Base-by-base conservation (phyloP, 2,797 vertebrate species). In the Anas bahamensis region DNA sequence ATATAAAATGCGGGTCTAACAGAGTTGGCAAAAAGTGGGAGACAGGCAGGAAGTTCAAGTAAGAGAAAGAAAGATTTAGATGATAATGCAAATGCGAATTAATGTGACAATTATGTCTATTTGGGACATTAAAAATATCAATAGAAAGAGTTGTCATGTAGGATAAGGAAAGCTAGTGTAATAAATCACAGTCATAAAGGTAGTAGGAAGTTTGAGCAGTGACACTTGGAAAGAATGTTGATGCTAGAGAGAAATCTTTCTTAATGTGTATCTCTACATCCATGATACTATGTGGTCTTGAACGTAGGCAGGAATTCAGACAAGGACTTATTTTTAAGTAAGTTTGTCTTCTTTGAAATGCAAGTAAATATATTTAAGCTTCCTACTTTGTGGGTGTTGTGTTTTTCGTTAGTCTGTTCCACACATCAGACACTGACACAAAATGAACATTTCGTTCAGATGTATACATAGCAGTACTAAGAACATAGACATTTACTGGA, bases 251-350 rank as follows among this genome's bases (percentile, higher is more conserved):
- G 53, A 66, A 60, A 28, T 17, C 3, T 77, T 74, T 53, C 29
- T 87, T 80, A 0, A 0, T 41, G 7, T 33, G 5, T 13, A 1
- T 35, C 37, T 31, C 1, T 64, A 31, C 56, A 64, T 77, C 86
- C 56, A 8, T 4, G 31, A 44, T 7, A 5, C 39, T 33, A 0
- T 6, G 14, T 69, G 48, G 18, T 70, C 39, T 60, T 15, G 53
- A 83, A 42, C 15, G 41, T 33, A 44, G 63, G 52, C 56, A 79
- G 86, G 48, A 48, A 15, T 60, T 83, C 52, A 31, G 52, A 10
- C 18, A 48, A 17, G 33, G 24, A 26, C 6, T 64, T 71, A 11
- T 7, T 7, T 75, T 68, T 74, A 77, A 41, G 6, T 33, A 68
- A 48, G 23, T 37, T 85, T 83, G 41, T 37, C 52, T 83, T 81